These are phyloP conservation scores for Crocidura indochinensis DNA, from an alignment of 2,797 vertebrate species.

Conservation along the genomic window DNA sequence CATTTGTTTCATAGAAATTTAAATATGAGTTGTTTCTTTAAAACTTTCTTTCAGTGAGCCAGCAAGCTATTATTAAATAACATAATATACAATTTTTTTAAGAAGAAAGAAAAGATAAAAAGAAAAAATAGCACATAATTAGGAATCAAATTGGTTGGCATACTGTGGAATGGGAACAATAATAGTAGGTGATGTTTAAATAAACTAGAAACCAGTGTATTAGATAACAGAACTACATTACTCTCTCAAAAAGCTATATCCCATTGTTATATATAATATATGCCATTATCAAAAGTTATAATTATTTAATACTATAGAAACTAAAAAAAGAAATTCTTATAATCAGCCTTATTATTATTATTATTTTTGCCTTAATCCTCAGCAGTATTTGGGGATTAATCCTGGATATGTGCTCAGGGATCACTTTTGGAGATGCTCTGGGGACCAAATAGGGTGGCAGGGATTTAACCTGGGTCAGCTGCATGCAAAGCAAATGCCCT, in stretches of 20 bases:
- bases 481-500: too few species aligned
- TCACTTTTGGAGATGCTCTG: too few species aligned
- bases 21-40: constrained; percentile 72
- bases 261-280: not conserved
- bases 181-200: not conserved
- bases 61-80: constrained; percentile 65
- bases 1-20: constrained; percentile 68
- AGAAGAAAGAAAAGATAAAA: constrained; percentile 21
- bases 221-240: constrained; percentile 23
- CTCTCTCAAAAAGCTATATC: constrained; percentile 46
- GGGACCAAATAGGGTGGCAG: too few species aligned
- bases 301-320: not conserved
- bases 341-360: too few species aligned
- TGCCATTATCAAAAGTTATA: too few species aligned
- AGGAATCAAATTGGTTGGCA: not conserved
- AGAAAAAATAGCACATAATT: constrained; percentile 38
- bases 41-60: constrained; percentile 55
- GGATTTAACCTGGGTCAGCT: too few species aligned
- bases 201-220: constrained; percentile 44
- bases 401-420: too few species aligned
- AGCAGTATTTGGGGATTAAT: too few species aligned
- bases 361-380: too few species aligned
- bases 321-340: constrained; percentile 49
- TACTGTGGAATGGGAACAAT: not conserved
- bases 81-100: not conserved